phyloP scores from a whole-genome alignment of 2,797 vertebrate species.

The Pseudomugil tenellus region DNA sequence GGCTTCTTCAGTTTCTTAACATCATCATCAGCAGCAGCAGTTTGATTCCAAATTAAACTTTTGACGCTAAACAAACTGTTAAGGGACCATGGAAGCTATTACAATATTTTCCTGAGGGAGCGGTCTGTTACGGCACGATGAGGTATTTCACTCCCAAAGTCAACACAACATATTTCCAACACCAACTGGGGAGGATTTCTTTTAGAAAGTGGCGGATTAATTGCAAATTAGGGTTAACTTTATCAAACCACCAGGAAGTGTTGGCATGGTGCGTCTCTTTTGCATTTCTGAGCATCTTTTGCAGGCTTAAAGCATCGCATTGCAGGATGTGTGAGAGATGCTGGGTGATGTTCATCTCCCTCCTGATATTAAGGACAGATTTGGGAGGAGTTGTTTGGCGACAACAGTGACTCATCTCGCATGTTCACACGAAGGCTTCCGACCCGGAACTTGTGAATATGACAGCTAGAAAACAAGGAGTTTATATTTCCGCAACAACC shows the following conservation, averaged over 20 bases:
- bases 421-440: conserved; percentile 40
- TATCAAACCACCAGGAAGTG: neutral
- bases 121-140: neutral
- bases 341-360: conserved; percentile 42
- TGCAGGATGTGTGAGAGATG: conserved; percentile 14
- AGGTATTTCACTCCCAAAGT: neutral
- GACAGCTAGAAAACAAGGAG: conserved; percentile 30
- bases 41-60: conserved; percentile 32
- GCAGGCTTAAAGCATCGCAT: conserved; percentile 5
- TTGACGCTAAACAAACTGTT: neutral
- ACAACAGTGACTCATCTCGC: conserved; percentile 36
- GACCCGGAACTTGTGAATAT: conserved; percentile 44
- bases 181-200: neutral
- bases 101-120: neutral
- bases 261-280: neutral
- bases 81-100: neutral
- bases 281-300: conserved; percentile 6
- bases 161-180: neutral
- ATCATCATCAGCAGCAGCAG: too few species aligned
- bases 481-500: conserved; percentile 42
- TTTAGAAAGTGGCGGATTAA: neutral
- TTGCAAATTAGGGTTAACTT: conserved; percentile 1
- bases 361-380: conserved; percentile 44
- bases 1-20: too few species aligned
- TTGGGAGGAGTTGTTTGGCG: conserved; percentile 14